Percentiles rank a stretch among this genome's conserved stretches.
phyloP scores from a whole-genome alignment of 2,888 invertebrate genomes.

The Leistus spinibarbis region DNA sequence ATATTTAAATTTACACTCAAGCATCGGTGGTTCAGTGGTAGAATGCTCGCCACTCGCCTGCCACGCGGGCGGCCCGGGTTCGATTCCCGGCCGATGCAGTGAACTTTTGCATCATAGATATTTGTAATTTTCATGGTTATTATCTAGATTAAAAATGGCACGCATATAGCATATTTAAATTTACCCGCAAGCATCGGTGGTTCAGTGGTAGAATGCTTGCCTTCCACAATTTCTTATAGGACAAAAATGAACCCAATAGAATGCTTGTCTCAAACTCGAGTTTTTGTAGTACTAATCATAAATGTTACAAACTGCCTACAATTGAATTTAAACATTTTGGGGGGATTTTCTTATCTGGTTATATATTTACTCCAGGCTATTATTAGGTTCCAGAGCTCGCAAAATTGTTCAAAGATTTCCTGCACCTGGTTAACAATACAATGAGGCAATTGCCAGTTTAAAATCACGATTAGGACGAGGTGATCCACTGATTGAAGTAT shows the following conservation, averaged over 20 bases:
- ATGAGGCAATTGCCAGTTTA: conserved; percentile 42
- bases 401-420: conserved; percentile 43
- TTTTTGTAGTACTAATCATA: background rate
- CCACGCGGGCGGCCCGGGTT: conserved; percentile 64
- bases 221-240: conserved; percentile 11
- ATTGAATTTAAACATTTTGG: conserved; percentile 12
- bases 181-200: conserved; percentile 30
- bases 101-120: too few species aligned
- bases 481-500: conserved; percentile 48
- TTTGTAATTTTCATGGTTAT: too few species aligned
- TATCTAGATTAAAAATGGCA: too few species aligned
- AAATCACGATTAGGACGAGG: conserved; percentile 47
- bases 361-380: conserved; percentile 20
- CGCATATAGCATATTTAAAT: too few species aligned
- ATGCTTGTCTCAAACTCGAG: too few species aligned
- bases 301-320: conserved; percentile 8
- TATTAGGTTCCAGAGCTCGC: conserved; percentile 3
- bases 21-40: too few species aligned
- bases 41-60: too few species aligned
- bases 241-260: too few species aligned
- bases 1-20: too few species aligned
- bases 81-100: conserved; percentile 63
- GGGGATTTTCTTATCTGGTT: background rate
- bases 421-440: conserved; percentile 42
- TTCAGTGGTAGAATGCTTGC: conserved; percentile 34